Conservation (phyloP, 2,113 vertebrate genomes). For the Menidia beryllina region DNA sequence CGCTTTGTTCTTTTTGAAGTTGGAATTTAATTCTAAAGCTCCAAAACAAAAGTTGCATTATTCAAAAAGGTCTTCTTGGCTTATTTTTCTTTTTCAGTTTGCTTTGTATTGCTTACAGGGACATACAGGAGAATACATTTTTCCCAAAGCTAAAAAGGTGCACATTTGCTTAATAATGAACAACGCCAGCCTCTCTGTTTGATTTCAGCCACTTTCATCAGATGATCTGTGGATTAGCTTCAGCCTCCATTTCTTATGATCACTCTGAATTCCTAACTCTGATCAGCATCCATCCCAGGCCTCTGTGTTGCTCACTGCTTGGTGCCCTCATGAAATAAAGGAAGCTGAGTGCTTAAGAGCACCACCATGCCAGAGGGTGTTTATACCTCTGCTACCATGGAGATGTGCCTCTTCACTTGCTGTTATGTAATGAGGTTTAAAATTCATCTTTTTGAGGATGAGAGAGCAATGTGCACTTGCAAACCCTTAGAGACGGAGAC, state of each 20-base stretch:
- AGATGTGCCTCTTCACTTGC: slow-evolving; percentile 41
- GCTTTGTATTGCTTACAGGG: slow-evolving; percentile 7
- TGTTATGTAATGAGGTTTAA: slow-evolving; percentile 67
- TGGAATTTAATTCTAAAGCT: slow-evolving; percentile 3
- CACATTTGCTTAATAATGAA: slow-evolving; percentile 5
- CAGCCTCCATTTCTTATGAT: slow-evolving; percentile 12
- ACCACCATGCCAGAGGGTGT: slow-evolving; percentile 44
- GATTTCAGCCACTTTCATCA: slow-evolving; percentile 45
- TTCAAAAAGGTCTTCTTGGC: slow-evolving; percentile 11
- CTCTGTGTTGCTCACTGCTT: slow-evolving; percentile 18
- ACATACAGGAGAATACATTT: not conserved
- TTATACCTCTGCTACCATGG: slow-evolving; percentile 66
- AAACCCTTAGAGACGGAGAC: not conserved
- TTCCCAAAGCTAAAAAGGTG: not conserved
- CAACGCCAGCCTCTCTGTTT: not conserved
- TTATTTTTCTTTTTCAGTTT: slow-evolving; percentile 13
- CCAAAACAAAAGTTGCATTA: slow-evolving; percentile 4
- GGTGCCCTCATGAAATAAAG: slow-evolving; percentile 33
- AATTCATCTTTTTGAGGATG: slow-evolving; percentile 62
- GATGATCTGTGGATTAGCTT: slow-evolving; percentile 11
- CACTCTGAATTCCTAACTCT: not conserved
- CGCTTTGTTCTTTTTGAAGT: slow-evolving; percentile 33
- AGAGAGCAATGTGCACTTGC: slow-evolving; percentile 38
- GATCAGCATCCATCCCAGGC: slow-evolving; percentile 14
- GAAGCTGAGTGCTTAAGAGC: slow-evolving; percentile 39